Percentiles rank a stretch among this genome's conserved stretches.
phyloP scores from a whole-genome alignment of 2,113 vertebrate genomes.

The Leuciscus idus region DNA sequence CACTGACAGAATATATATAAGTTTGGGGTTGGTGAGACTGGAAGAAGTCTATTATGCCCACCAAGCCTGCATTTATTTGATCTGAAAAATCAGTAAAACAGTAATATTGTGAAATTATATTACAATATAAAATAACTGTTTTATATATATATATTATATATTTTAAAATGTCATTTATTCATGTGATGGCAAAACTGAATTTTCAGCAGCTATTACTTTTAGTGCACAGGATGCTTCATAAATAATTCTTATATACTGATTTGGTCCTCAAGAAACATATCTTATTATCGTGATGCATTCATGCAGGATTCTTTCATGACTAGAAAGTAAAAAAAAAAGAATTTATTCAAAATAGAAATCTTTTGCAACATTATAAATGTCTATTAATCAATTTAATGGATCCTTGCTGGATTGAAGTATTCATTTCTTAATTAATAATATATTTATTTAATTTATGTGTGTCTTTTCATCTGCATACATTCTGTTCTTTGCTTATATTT shows the following conservation, averaged over 20 bases:
- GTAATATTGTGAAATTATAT: background rate
- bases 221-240: background rate
- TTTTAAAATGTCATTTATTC: background rate
- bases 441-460: background rate
- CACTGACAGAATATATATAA: background rate
- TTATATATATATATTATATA: background rate
- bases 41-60: background rate
- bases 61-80: background rate
- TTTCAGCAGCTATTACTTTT: background rate
- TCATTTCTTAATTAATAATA: background rate
- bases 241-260: background rate
- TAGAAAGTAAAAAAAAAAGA: background rate
- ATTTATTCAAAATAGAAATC: background rate
- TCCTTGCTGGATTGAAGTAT: background rate
- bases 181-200: background rate
- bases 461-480: too few species aligned
- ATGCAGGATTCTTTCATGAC: background rate
- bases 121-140: background rate
- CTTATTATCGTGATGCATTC: background rate
- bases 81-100: background rate
- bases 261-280: background rate
- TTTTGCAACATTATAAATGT: background rate
- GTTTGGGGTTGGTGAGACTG: too few species aligned
- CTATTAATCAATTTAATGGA: background rate
- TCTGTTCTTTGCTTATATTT: background rate